These are phyloP conservation scores for Nomada fabriciana DNA, from an alignment of 2,888 invertebrate genomes.

Conservation along the genomic window DNA sequence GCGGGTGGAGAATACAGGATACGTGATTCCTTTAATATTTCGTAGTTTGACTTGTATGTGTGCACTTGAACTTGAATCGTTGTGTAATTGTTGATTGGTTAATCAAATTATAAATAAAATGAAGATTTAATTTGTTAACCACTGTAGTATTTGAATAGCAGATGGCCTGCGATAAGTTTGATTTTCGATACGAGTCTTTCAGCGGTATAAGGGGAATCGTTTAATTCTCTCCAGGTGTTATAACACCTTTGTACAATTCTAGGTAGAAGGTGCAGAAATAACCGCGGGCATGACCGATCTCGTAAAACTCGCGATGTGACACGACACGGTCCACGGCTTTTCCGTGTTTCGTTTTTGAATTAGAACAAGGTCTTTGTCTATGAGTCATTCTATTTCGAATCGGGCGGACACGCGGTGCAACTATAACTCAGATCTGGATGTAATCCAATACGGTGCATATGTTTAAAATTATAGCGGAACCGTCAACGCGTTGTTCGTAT, in stretches of 20 bases:
- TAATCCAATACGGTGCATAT: constrained; percentile 61
- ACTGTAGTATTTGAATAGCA: no score
- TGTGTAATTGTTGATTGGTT: no score
- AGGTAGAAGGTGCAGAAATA: constrained; percentile 33
- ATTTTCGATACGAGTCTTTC: no score
- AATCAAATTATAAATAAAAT: no score
- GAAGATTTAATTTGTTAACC: no score
- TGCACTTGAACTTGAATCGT: no score
- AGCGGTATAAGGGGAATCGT: no score
- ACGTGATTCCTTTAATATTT: no score
- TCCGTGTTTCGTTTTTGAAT: constrained; percentile 68
- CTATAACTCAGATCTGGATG: constrained; percentile 62
- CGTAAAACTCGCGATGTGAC: constrained; percentile 29
- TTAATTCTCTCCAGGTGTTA: neutral
- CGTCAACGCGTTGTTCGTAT: constrained; percentile 24
- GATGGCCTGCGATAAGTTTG: no score
- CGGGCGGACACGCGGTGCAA: constrained; percentile 49
- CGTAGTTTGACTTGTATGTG: no score
- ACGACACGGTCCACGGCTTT: constrained; percentile 56
- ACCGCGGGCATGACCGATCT: constrained; percentile 19
- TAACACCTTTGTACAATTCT: constrained; percentile 13
- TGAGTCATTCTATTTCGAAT: constrained; percentile 72
- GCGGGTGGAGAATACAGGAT: no score
- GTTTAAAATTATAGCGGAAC: constrained; percentile 48
- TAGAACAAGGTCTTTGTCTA: constrained; percentile 72